Evolutionary conservation across 2,113 vertebrate genomes (phyloP).

Genomic region (Ameiurus melas): DNA sequence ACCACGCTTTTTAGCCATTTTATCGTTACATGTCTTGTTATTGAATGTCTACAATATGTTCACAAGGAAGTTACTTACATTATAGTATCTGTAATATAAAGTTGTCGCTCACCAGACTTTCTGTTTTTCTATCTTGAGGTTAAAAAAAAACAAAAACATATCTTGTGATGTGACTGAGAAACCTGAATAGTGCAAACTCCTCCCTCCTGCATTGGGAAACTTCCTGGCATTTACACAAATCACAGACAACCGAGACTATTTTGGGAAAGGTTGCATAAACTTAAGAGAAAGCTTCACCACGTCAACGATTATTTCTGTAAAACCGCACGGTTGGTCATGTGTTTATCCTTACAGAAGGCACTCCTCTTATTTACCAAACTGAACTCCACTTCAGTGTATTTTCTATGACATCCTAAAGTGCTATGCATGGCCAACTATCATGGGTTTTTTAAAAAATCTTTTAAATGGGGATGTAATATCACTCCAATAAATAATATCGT

Average conservation of each 20-base stretch:
- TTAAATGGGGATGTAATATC: neutral
- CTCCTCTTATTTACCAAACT: neutral
- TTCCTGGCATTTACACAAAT: neutral
- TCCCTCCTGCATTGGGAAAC: neutral
- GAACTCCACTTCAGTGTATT: neutral
- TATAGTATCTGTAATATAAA: neutral
- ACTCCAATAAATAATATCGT: neutral
- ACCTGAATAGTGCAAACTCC: neutral
- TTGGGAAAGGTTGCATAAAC: neutral
- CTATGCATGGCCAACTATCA: neutral
- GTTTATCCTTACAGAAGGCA: neutral
- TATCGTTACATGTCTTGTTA: neutral
- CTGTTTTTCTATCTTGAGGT: neutral
- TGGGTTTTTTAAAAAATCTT: neutral
- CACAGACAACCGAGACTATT: neutral
- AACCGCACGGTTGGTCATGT: neutral
- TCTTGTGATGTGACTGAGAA: neutral
- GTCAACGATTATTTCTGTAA: neutral
- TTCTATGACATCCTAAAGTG: neutral
- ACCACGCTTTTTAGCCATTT: neutral
- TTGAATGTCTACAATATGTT: neutral
- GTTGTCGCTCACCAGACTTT: neutral
- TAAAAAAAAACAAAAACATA: neutral
- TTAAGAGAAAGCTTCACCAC: neutral
- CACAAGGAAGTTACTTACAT: neutral